phyloP scores from a whole-genome alignment of 2,888 invertebrate genomes.

The Eupithecia dodoneata region DNA sequence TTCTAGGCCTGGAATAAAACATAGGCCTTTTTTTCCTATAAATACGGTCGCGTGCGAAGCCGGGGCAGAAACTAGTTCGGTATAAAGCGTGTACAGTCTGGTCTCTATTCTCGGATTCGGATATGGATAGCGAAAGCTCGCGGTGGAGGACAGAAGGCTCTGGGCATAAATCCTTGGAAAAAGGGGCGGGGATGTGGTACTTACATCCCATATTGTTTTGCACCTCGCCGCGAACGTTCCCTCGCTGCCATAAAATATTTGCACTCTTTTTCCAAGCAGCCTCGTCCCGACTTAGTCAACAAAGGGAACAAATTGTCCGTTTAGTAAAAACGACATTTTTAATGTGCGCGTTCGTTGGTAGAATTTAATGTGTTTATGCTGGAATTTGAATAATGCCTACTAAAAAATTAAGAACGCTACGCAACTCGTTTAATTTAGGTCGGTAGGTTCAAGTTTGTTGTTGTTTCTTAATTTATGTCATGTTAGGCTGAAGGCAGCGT shows the following conservation, averaged over 20 bases:
- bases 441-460: not conserved
- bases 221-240: conserved; percentile 57
- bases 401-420: not conserved
- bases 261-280: conserved; percentile 39
- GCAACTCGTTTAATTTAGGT: not conserved
- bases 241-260: conserved; percentile 63
- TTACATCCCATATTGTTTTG: conserved; percentile 57
- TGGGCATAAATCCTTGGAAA: conserved; percentile 2
- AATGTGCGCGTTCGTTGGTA: conserved; percentile 30
- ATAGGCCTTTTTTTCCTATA: too few relatives aligned
- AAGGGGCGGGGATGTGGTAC: conserved; percentile 35
- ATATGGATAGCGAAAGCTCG: not conserved
- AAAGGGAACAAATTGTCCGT: conserved; percentile 39
- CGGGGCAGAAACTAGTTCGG: too few relatives aligned
- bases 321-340: conserved; percentile 36
- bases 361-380: conserved; percentile 33
- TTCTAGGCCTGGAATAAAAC: too few relatives aligned
- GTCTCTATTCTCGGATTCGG: not conserved
- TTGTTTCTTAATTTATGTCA: too few relatives aligned
- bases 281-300: conserved; percentile 39
- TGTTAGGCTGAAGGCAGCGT: too few relatives aligned
- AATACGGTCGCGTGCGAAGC: too few relatives aligned
- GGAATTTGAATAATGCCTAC: conserved; percentile 41
- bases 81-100: not conserved
- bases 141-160: not conserved